Base-by-base conservation (phyloP, 2,888 invertebrate species). In the Trissoscelio sp. region DNA sequence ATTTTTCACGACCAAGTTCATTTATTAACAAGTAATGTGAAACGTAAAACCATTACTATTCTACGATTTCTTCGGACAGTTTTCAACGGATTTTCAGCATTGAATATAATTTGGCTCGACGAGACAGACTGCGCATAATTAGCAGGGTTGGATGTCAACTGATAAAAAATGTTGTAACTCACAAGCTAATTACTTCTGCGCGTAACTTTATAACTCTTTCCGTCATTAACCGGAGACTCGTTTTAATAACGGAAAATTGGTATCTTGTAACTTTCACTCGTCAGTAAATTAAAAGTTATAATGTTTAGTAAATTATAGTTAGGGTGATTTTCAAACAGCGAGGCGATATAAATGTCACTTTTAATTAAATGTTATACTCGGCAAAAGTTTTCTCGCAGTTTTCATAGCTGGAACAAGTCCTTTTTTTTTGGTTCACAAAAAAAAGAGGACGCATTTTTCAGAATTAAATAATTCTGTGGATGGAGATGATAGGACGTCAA, bases 91-190 rank as follows among this genome's bases (percentile, higher is more conserved):
- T 28, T 31, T 37, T 18, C 4, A 34, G 2, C 18, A 44, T 69
- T 69, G 12, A 70, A 39, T 53, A 53, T 44, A 62, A 73, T 62
- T 73, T 42, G 12, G 6, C 24, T 39, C 9, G 18, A 20, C 22
- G 42, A 60, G 28, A 46, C 11, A 66, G 51, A 70, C 22, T 39
- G 48, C 12, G 24, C 37, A 44, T 74, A 58, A 58, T 75, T 67
- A 67, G 31, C 20, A 39, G 18, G 57, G 58, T 11, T 31, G 22
- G 14, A 44, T 69, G 48, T 67, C 31, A 51, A 69, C 44, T 66
- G 46, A 64, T 66, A 37, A 67, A 67, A 60, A 75, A 58, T 31
- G 55, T 75, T 57, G 57, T 62, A 67, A 75, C 51, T 75, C 37
- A 51, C 44, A 44, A 58, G 60, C 60, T 75, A 75, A 75, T 67